These are phyloP conservation scores for Heliopora coerulea DNA, from an alignment of 92 coral and sea anemone genomes.

Conservation along the genomic window DNA sequence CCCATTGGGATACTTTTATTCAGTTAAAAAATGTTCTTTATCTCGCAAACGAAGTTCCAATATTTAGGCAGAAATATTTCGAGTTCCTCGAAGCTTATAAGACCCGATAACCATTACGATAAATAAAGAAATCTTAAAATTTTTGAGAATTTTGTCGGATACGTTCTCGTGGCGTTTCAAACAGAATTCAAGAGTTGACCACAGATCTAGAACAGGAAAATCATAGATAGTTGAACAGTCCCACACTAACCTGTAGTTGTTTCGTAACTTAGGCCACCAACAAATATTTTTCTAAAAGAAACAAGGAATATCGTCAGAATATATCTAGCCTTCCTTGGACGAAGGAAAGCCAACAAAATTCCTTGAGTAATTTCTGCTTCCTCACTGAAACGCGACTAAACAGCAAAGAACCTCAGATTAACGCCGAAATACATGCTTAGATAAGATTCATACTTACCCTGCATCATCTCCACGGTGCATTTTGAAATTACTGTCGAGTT, in stretches of 20 bases:
- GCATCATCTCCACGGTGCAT: conserved; percentile 74
- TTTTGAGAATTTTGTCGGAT: no score
- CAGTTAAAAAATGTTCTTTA: no score
- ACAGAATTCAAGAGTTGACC: no score
- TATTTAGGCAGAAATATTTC: no score
- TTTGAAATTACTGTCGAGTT: not conserved
- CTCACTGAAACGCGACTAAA: not conserved
- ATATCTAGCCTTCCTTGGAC: not conserved
- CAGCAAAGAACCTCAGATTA: not conserved
- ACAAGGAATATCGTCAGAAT: conserved; percentile 1
- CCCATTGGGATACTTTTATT: no score
- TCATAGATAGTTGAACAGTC: no score
- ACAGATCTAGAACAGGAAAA: no score
- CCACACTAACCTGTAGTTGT: conserved; percentile 71
- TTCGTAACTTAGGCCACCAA: conserved; percentile 78
- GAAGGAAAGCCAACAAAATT: not conserved
- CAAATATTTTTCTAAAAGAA: conserved; percentile 80
- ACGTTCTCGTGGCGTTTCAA: no score
- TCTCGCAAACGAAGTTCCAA: no score
- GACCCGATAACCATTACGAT: no score
- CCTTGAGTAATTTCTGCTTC: not conserved
- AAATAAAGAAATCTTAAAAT: no score
- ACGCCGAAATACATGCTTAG: not conserved
- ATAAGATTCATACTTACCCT: conserved; percentile 59
- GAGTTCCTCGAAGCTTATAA: no score